Base-by-base conservation (phyloP, 2,888 invertebrate genomes). In the Malacosoma neustria region DNA sequence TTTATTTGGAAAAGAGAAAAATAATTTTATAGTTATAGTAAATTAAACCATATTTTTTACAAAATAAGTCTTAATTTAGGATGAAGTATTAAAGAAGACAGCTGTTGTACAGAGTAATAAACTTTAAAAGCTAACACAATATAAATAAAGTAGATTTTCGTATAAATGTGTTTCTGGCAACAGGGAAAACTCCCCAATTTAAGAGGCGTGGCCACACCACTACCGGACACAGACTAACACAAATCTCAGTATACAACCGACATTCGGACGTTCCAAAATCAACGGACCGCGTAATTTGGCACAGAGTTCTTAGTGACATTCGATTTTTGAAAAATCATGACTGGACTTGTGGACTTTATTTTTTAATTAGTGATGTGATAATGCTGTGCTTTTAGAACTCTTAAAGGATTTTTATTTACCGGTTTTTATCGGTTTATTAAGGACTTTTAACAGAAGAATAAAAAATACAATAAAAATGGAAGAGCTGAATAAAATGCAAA, bases 401-500 rank as follows among this genome's bases (percentile, higher is more conserved):
- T n/a, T n/a, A n/a, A n/a, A n/a, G n/a, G n/a, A n/a, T n/a, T n/a
- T n/a, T n/a, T n/a, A n/a, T n/a, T n/a, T n/a, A n/a, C n/a, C n/a
- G n/a, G n/a, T n/a, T n/a, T n/a, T n/a, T n/a, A n/a, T n/a, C n/a
- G n/a, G n/a, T n/a, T n/a, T n/a, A n/a, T n/a, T n/a, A n/a, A n/a
- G n/a, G n/a, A n/a, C n/a, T n/a, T n/a, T n/a, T n/a, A n/a, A n/a
- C n/a, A n/a, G 14, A 2, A 41, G 39, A 35, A 33, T 32, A 36
- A 30, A 37, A 39, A 13, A 14, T 33, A 35, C 33, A 42, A 42
- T 42, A 43, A 44, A 46, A 48, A 84, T 85, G 84, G 82, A 85
- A 37, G 84, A 85, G 51, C 73, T 74, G 31, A 79, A 66, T 47
- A 80, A 77, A 51, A 73, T 77, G 63, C 70, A 68, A 36, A 81